Evolutionary conservation across 1,140 invertebrate species (phyloP).

Genomic region (Ephestia elutella): DNA sequence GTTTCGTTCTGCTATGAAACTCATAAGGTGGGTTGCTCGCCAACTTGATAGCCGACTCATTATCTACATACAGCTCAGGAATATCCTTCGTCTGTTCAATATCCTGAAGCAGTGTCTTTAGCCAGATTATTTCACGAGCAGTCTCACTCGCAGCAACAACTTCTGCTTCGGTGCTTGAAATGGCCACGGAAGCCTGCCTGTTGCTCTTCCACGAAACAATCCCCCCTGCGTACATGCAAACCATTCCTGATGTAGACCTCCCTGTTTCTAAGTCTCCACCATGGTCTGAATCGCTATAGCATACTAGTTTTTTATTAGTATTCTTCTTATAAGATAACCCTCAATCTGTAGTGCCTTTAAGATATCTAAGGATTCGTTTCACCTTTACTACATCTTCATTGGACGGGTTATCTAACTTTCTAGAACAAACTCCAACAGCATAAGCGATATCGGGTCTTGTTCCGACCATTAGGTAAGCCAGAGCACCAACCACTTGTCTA

Average conservation of each 20-base stretch:
- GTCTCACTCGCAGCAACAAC: conserved; percentile 52
- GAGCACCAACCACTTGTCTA: conserved; percentile 47
- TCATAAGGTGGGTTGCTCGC: conserved; percentile 20
- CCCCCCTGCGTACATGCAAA: conserved; percentile 35
- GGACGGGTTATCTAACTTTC: conserved; percentile 45
- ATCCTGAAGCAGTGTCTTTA: conserved; percentile 21
- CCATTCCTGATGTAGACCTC: conserved; percentile 38
- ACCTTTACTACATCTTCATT: conserved; percentile 34
- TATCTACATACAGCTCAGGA: conserved; percentile 25
- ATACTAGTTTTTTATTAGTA: not conserved
- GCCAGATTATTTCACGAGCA: conserved; percentile 51
- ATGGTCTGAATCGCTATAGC: conserved; percentile 51
- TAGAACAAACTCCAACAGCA: conserved; percentile 39
- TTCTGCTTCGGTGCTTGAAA: conserved; percentile 62
- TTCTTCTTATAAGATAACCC: no score
- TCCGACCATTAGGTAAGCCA: conserved; percentile 46
- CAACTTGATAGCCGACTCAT: conserved; percentile 31
- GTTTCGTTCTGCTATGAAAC: conserved; percentile 56
- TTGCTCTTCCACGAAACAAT: conserved; percentile 42
- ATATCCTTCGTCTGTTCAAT: conserved; percentile 12
- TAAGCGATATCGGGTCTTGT: conserved; percentile 61
- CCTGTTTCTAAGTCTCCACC: conserved; percentile 36
- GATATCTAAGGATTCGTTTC: conserved; percentile 27
- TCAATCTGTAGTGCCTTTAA: conserved; percentile 15
- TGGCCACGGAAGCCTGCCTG: conserved; percentile 37